Percentiles rank a stretch among this genome's conserved stretches.
Conservation (phyloP, 2,113 vertebrate genomes). For the Dermatemys mawii region DNA sequence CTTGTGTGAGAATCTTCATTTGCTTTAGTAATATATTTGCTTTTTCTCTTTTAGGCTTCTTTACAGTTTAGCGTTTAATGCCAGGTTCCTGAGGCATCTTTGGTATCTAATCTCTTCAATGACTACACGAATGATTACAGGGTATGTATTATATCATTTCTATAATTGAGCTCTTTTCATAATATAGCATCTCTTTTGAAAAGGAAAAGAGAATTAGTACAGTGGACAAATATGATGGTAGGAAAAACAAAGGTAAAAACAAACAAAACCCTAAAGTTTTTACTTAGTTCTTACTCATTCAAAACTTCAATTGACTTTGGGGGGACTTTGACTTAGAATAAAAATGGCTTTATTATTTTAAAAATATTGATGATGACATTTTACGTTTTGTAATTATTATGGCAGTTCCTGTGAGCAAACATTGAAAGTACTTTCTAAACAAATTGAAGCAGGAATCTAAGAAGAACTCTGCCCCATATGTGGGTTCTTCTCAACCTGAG, state of each 20-base stretch:
- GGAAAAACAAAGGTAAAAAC: not conserved
- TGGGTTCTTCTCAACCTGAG: not conserved
- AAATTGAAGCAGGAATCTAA: not conserved
- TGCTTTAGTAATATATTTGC: conserved; percentile 12
- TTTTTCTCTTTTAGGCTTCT: conserved; percentile 86
- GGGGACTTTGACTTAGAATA: not conserved
- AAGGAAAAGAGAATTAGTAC: not conserved
- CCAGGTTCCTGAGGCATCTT: conserved; percentile 94
- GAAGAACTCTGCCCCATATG: not conserved
- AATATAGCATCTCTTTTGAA: not conserved
- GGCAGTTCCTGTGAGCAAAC: not conserved
- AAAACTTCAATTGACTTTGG: not conserved
- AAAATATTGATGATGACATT: not conserved
- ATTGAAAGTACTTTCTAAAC: not conserved
- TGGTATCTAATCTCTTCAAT: conserved; percentile 98
- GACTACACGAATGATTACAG: conserved; percentile 98
- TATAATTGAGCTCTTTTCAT: not conserved
- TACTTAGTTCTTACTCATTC: not conserved
- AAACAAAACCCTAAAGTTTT: not conserved
- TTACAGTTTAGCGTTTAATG: conserved; percentile 98
- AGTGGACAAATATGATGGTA: accelerated
- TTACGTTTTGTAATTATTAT: not conserved
- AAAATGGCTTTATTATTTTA: not conserved
- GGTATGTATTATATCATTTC: conserved; percentile 80
- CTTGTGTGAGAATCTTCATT: not conserved